These are phyloP conservation scores for Diloba caeruleocephala DNA, from an alignment of 2,888 invertebrate species.

Conservation along the genomic window DNA sequence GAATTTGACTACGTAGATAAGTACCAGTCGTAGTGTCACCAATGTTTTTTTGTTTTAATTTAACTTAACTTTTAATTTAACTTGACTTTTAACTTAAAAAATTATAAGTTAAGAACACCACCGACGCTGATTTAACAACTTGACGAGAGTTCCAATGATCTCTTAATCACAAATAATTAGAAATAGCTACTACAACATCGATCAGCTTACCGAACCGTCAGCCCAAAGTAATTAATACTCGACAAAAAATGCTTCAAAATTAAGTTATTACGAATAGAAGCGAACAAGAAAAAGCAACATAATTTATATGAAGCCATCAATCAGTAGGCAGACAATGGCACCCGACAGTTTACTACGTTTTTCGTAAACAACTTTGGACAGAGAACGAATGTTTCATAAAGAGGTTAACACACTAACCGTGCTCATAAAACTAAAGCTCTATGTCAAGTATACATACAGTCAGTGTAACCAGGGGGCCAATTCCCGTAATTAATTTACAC, in stretches of 20 bases:
- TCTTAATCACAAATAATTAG: conserved; percentile 6
- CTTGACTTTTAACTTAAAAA: neutral
- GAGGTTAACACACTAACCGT: neutral
- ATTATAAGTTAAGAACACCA: neutral
- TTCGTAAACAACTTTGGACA: conserved; percentile 39
- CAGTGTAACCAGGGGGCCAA: too few relatives aligned
- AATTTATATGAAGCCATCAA: conserved; percentile 42
- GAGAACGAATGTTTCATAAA: conserved; percentile 23
- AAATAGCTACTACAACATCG: conserved; percentile 23
- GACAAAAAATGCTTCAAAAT: conserved; percentile 32
- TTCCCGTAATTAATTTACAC: too few relatives aligned
- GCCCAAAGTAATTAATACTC: conserved; percentile 28
- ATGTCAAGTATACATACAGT: too few relatives aligned
- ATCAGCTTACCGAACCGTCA: conserved; percentile 16
- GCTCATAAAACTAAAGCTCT: too few relatives aligned
- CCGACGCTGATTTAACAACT: neutral
- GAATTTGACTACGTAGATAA: too few relatives aligned
- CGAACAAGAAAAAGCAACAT: conserved; percentile 13
- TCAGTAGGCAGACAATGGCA: conserved; percentile 40
- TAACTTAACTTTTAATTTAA: too few relatives aligned
- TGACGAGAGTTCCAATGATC: neutral
- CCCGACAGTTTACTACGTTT: conserved; percentile 42
- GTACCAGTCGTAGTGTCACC: too few relatives aligned
- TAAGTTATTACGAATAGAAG: conserved; percentile 34
- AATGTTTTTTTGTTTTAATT: neutral